Evolutionary conservation across 1,140 invertebrate species (phyloP).

Genomic region (Propsilocerus akamusi): DNA sequence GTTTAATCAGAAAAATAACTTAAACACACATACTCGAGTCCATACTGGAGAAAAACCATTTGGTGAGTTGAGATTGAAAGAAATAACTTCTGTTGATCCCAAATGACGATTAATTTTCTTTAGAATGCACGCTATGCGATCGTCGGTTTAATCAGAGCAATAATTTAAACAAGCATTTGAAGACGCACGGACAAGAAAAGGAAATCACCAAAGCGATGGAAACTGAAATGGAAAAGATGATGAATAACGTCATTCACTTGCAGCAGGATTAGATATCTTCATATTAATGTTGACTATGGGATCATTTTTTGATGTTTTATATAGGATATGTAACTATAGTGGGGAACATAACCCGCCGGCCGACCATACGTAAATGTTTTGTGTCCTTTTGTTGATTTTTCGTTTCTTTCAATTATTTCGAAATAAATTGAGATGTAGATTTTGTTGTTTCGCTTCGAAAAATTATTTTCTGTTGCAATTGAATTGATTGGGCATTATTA

Average conservation of each 20-base stretch:
- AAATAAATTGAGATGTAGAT: too few relatives aligned
- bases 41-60: not conserved
- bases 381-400: too few relatives aligned
- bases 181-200: not conserved
- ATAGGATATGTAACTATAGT: too few relatives aligned
- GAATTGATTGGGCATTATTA: too few relatives aligned
- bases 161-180: not conserved
- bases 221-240: not conserved
- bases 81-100: not conserved
- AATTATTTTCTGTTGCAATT: too few relatives aligned
- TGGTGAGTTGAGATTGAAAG: not conserved
- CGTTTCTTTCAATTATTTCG: too few relatives aligned
- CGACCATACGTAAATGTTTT: too few relatives aligned
- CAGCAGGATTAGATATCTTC: not conserved
- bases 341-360: too few relatives aligned
- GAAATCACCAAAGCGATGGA: not conserved
- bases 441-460: too few relatives aligned
- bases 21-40: not conserved
- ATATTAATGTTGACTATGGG: not conserved
- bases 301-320: not conserved
- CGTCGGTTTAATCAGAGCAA: not conserved
- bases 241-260: not conserved
- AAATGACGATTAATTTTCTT: not conserved
- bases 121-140: not conserved
- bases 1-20: conserved; percentile 1